Conservation (phyloP, 1,140 invertebrate genomes). For the Acromyrmex charruanus region DNA sequence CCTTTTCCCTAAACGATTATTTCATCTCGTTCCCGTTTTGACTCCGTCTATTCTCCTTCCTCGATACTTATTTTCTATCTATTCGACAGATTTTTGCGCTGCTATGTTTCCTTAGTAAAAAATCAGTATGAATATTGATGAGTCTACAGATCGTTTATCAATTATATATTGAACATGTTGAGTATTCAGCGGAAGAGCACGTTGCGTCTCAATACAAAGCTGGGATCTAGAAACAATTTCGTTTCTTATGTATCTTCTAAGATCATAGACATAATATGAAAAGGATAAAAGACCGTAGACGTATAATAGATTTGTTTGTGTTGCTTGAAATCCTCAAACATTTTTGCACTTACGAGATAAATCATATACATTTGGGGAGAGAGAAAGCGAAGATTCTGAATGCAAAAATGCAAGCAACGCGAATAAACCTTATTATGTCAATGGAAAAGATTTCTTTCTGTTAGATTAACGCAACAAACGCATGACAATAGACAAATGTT, state of each 20-base stretch:
- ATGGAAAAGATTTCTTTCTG: slow-evolving; percentile 15
- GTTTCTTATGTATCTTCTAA: background rate
- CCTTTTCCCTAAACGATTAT: background rate
- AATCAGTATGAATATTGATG: slow-evolving; percentile 3
- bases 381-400: too few species aligned
- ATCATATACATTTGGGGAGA: too few species aligned
- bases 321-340: too few species aligned
- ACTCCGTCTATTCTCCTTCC: slow-evolving; percentile 5
- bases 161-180: background rate
- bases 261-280: background rate
- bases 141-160: background rate
- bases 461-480: slow-evolving; percentile 13
- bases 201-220: background rate
- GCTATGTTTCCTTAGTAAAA: background rate
- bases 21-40: slow-evolving; percentile 14
- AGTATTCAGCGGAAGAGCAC: slow-evolving; percentile 5
- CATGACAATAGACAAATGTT: slow-evolving; percentile 47
- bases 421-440: background rate
- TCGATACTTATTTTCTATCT: slow-evolving; percentile 35
- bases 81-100: background rate
- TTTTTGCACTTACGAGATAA: too few species aligned
- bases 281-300: background rate
- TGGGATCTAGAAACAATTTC: slow-evolving; percentile 19
- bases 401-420: too few species aligned
- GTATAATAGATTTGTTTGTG: background rate